phyloP scores from a whole-genome alignment of 1,140 invertebrate genomes.

The Musca domestica region DNA sequence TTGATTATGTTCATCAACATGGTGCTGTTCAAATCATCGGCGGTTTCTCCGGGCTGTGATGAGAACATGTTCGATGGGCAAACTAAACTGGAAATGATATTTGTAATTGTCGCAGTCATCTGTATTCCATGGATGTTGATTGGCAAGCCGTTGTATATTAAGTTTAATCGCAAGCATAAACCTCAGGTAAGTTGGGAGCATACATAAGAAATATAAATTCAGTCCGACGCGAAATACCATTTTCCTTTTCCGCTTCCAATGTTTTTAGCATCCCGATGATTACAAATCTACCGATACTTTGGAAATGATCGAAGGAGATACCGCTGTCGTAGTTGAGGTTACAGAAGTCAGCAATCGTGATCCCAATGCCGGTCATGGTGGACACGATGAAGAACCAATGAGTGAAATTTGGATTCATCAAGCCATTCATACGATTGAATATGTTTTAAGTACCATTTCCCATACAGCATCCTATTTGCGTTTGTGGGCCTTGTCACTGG shows the following conservation, averaged over 20 bases:
- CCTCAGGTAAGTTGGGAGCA: background rate
- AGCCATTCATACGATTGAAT: slow-evolving; percentile 95
- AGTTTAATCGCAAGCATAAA: slow-evolving; percentile 1
- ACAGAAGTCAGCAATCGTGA: background rate
- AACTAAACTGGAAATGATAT: slow-evolving; percentile 66
- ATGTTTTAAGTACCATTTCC: slow-evolving; percentile 91
- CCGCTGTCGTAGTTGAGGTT: slow-evolving; percentile 6
- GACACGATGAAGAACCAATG: slow-evolving; percentile 66
- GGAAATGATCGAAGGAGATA: slow-evolving; percentile 8
- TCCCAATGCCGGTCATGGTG: background rate
- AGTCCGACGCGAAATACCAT: no score
- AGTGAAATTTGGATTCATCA: slow-evolving; percentile 89
- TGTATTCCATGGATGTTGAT: slow-evolving; percentile 92
- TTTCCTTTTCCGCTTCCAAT: no score
- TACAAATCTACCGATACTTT: slow-evolving; percentile 3
- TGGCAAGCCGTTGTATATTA: slow-evolving; percentile 80
- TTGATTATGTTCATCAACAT: slow-evolving; percentile 91
- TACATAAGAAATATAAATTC: no score
- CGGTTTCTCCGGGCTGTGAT: slow-evolving; percentile 59
- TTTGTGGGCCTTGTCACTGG: slow-evolving; percentile 92
- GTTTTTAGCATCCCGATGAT: background rate
- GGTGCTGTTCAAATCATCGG: slow-evolving; percentile 65
- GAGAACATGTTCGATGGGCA: slow-evolving; percentile 76
- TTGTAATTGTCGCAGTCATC: slow-evolving; percentile 72
- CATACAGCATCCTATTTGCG: slow-evolving; percentile 96